Conservation (phyloP, 2,113 vertebrate genomes). For the Trochalopteron elliotii region DNA sequence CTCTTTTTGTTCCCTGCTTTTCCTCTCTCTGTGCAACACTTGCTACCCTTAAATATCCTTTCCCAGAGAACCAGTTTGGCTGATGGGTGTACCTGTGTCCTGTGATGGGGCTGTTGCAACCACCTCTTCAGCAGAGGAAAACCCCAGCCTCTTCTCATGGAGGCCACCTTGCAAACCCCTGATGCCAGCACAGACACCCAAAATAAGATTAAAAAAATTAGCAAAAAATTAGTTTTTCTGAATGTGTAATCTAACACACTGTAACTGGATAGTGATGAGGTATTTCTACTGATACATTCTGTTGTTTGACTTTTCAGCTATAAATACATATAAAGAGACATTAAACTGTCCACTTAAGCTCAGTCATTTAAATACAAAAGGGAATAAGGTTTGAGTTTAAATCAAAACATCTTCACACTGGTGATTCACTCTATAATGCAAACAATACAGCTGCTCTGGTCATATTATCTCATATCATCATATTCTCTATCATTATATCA, state of each 20-base stretch:
- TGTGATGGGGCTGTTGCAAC: background rate
- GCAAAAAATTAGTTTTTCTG: background rate
- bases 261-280: background rate
- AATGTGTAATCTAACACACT: background rate
- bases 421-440: background rate
- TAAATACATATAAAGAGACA: conserved; percentile 30
- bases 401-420: conserved; percentile 5
- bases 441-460: background rate
- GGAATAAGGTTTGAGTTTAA: conserved; percentile 17
- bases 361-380: background rate
- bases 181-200: background rate
- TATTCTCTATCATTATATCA: background rate
- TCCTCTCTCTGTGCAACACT: background rate
- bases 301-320: background rate
- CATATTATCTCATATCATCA: background rate
- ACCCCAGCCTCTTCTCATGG: background rate
- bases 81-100: background rate
- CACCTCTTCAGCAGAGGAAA: background rate
- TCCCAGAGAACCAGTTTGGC: background rate
- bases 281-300: background rate
- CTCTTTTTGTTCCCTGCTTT: background rate
- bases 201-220: background rate
- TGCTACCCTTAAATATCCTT: background rate
- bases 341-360: conserved; percentile 33
- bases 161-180: background rate